Base-by-base conservation (phyloP, 2,797 vertebrate genomes). In the Luscinia luscinia region DNA sequence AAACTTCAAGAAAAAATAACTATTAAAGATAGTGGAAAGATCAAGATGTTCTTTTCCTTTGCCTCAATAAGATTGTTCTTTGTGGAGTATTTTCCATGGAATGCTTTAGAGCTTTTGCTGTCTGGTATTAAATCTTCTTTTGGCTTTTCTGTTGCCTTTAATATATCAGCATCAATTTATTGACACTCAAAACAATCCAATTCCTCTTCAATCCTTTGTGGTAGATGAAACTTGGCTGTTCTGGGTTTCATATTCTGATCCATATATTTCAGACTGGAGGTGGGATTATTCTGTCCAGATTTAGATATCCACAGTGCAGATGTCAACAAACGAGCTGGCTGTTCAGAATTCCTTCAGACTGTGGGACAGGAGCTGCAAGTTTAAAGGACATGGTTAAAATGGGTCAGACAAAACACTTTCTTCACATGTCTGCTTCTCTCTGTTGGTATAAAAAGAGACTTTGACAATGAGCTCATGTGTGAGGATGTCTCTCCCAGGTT, bases 401-500 rank as follows among this genome's bases (percentile, higher is more conserved):
- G 78, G 94, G 82, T 84, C 87, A 86, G 83, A 48, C 64, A 81
- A 84, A 84, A 70, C 14, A 17, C n/a, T 84, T 80, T 49, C 54
- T 87, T 81, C 69, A 20, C 46, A 32, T 63, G 32, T 78, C 69
- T 93, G 11, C 73, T 58, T 49, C 40, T 82, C 45, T 82, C 61
- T 78, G 45, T 30, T 58, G 76, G 17, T 83, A 13, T 28, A 80
- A 41, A 85, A 92, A 62, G 66, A 85, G 36, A 54, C 57, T 58
- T 91, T 91, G 66, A 81, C 62, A 91, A 81, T 87, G 82, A 95
- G 58, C 41, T 93, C 49, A 63, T 89, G 48, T n/a, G 27, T 68
- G 70, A 90, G 21, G 30, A 67, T 51, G 24, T 2, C 1, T 72
- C 69, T 92, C 55, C 54, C 22, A n/a, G 20, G 22, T 48, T 95